Evolutionary conservation across 1,140 invertebrate species (phyloP), one percentile per base, ranked within the genome.

Genomic region (Heliconius congener): DNA sequence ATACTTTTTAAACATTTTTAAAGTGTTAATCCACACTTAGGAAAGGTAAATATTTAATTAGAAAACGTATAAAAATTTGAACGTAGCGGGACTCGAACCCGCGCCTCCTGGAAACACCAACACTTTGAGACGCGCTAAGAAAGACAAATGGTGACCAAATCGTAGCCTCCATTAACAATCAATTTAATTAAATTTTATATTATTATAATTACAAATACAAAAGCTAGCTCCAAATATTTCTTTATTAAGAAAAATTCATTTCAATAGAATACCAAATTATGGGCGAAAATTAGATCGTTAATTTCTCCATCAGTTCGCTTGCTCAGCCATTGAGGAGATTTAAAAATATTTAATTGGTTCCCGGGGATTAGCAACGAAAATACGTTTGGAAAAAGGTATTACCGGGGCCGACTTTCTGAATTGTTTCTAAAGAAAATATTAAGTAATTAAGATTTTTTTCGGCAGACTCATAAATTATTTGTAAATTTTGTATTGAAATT

Each of bases 291-390:
- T 76, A 39, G 30, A 19, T 23, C 18, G 46, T 70, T 70, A 76
- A 76, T 19, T 55, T 76, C 50, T 76, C 77, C 72, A 73, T 74
- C 42, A 27, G 42, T 30, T 23, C 72, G 71, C 46, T 66, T 37
- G 23, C 50, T 27, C 37, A 73, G 27, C n/a, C 9, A 74, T 78
- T 70, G 72, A n/a, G 76, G 52, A 57, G 76, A 75, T 79, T 82
- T 82, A 71, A 84, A 84, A 81, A 76, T 78, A 71, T 82, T 81
- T 82, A 84, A 85, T 84, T 84, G 80, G 78, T 83, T 84, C 79
- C 71, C 73, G 74, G 78, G 81, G 81, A 82, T 84, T 82, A 83
- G 81, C 76, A 81, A 84, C 73, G 72, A 85, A 84, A 85, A 81
- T 78, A 81, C 76, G 55, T 60, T 55, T 60, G 70, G 60, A 66